Base-by-base conservation (phyloP, 2,113 vertebrate genomes). In the Pipa parva region DNA sequence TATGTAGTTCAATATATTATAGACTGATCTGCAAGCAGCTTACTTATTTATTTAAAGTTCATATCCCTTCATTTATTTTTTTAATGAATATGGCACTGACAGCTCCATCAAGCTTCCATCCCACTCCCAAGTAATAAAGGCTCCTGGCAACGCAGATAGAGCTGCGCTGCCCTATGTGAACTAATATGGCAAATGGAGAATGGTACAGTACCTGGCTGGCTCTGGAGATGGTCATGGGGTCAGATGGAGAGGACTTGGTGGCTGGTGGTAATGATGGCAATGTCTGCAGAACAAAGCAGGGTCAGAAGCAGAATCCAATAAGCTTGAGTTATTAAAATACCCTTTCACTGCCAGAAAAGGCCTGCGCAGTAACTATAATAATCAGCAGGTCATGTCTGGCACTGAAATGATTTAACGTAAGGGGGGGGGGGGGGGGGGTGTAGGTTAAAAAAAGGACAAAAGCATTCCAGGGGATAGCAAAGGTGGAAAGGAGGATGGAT, bases 181-280 rank as follows among this genome's bases (percentile, higher is more conserved):
- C 27, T 25, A 70, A 70, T 25, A 70, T 70, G 66, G 37, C 37
- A 61, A 18, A 70, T 70, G 66, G 66, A 70, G 66, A 54, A 89
- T 92, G 90, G 91, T 92, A 92, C 90, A 85, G 88, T 92, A 92
- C 90, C 90, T 92, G 90, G 81, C 90, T 90, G 86, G 89, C 89
- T 90, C 90, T 91, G 90, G 90, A 91, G 90, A 89, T 92, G 90
- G 90, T 92, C 90, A 92, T 90, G 90, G 89, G 90, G 85, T 92
- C 90, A 80, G 90, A 92, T 92, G 90, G 88, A 91, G 89, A 90
- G 89, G 89, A 90, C 89, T 91, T 92, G 90, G 90, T 92, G 89
- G 90, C 90, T 90, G 90, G 91, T 92, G 90, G 90, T 89, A 89
- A 92, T 83, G 90, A 92, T 92, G 90, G 87, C 89, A 92, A 92